A percentile compares a stretch with the other conserved stretches of the same genome.
Conservation (phyloP, 2,113 vertebrate genomes). For the Megaceryle torquata region DNA sequence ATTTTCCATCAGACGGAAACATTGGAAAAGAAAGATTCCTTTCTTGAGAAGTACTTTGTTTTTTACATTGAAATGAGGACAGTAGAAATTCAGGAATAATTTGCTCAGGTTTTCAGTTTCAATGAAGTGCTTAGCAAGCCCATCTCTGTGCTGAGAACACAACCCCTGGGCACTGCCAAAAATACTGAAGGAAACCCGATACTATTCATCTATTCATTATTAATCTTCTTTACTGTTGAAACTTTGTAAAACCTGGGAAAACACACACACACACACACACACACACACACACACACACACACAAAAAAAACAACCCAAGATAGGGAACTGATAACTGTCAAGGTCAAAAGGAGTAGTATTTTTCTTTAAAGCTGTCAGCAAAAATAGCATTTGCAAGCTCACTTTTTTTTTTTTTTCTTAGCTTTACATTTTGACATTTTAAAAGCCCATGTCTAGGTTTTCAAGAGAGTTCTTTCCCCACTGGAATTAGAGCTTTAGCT, state of each 20-base stretch:
- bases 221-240: constrained; percentile 49
- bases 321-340: constrained; percentile 7
- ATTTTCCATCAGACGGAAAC: not conserved
- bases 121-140: constrained; percentile 30
- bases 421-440: constrained; percentile 21
- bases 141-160: constrained; percentile 22
- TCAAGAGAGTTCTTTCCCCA: not conserved
- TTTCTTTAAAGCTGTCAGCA: constrained; percentile 18
- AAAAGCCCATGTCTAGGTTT: constrained; percentile 34
- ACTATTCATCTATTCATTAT: not conserved
- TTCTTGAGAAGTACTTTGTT: not conserved
- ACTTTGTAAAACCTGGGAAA: constrained; percentile 46
- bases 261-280: not conserved
- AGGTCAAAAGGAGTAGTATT: not conserved
- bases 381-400: not conserved
- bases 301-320: not conserved
- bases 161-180: not conserved
- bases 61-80: not conserved
- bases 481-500: constrained; percentile 12
- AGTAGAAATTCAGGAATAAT: not conserved
- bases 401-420: not conserved
- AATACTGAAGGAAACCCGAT: constrained; percentile 38
- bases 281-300: too few species aligned
- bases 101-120: constrained; percentile 18
- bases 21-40: not conserved